Conservation (phyloP, 2,113 vertebrate species). For the Thermophis baileyi region DNA sequence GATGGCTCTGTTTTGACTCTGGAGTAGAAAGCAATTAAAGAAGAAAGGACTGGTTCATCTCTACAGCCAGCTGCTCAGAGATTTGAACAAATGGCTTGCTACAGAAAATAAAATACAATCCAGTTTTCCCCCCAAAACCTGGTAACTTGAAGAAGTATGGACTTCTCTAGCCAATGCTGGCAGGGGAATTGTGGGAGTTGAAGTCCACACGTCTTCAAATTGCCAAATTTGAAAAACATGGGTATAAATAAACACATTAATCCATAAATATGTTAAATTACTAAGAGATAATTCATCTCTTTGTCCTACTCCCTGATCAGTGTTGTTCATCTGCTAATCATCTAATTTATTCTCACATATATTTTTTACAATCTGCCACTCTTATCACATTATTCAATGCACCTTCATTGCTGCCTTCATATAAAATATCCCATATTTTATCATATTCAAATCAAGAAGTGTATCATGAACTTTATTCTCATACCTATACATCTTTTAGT, state of each 20-base stretch:
- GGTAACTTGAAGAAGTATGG: not conserved
- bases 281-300: not conserved
- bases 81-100: not conserved
- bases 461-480: not conserved
- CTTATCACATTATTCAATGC: not conserved
- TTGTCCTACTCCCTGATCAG: not conserved
- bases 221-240: not conserved
- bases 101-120: not conserved
- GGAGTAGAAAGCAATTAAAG: not conserved
- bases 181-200: not conserved
- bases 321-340: not conserved
- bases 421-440: not conserved
- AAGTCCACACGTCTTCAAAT: not conserved
- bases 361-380: not conserved
- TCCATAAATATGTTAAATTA: not conserved
- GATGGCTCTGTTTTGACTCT: not conserved
- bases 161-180: not conserved
- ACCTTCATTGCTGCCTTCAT: not conserved
- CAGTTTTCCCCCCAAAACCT: not conserved
- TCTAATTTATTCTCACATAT: not conserved
- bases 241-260: not conserved
- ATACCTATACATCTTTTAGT: not conserved
- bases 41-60: not conserved
- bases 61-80: not conserved
- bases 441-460: not conserved